Evolutionary conservation across 2,888 invertebrate genomes (phyloP).

Genomic region (Callosobruchus maculatus): DNA sequence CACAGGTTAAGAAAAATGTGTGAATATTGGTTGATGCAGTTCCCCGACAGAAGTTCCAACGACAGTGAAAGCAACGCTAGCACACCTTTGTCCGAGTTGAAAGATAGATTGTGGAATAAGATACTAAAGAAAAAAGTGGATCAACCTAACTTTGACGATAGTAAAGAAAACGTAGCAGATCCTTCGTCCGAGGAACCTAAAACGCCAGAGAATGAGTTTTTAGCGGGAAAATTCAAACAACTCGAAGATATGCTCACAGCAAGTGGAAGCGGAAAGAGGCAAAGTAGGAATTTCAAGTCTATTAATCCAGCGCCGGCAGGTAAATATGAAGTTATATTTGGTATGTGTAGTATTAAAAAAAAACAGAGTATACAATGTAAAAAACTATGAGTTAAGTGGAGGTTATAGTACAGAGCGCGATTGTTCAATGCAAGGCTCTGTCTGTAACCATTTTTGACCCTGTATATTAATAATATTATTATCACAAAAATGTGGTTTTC

Average conservation of each 20-base stretch:
- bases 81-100: conserved; percentile 54
- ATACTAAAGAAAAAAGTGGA: conserved; percentile 22
- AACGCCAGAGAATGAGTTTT: conserved; percentile 24
- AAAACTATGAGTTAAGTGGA: no score
- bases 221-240: conserved; percentile 53
- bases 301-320: conserved; percentile 35
- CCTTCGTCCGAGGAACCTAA: conserved; percentile 3
- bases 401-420: no score
- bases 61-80: conserved; percentile 15
- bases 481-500: no score
- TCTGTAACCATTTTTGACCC: no score
- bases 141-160: conserved; percentile 10
- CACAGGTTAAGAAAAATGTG: conserved; percentile 50
- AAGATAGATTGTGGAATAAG: conserved; percentile 49
- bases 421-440: no score
- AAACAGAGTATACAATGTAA: no score
- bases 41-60: conserved; percentile 44
- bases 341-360: no score
- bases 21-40: conserved; percentile 50
- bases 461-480: no score
- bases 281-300: conserved; percentile 38
- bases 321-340: conserved; percentile 1
- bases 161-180: background rate
- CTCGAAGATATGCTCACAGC: conserved; percentile 53
- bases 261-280: conserved; percentile 37